phyloP scores from a whole-genome alignment of 2,888 invertebrate species.

The Watsonalla binaria region DNA sequence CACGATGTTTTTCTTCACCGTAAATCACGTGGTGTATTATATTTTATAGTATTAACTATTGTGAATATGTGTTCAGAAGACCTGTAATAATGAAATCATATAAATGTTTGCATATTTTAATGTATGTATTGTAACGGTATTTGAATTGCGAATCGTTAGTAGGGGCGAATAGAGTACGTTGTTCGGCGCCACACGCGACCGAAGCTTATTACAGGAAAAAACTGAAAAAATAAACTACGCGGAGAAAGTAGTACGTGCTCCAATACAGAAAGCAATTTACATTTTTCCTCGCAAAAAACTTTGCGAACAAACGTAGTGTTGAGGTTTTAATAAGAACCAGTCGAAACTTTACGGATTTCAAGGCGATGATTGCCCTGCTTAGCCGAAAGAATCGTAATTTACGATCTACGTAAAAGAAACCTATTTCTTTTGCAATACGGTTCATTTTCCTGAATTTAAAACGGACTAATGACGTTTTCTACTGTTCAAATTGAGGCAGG shows the following conservation, averaged over 20 bases:
- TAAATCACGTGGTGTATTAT: too few species aligned
- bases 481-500: slow-evolving; percentile 8
- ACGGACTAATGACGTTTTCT: slow-evolving; percentile 11
- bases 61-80: too few species aligned
- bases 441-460: slow-evolving; percentile 10
- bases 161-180: slow-evolving; percentile 24
- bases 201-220: slow-evolving; percentile 37
- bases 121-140: background rate
- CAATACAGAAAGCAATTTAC: slow-evolving; percentile 43
- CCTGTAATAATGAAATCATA: too few species aligned
- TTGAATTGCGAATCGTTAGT: slow-evolving; percentile 7
- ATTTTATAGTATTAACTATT: too few species aligned
- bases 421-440: slow-evolving; percentile 10
- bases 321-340: slow-evolving; percentile 36
- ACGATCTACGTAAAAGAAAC: slow-evolving; percentile 12
- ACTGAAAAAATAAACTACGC: slow-evolving; percentile 78
- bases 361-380: slow-evolving; percentile 33
- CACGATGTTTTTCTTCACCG: too few species aligned
- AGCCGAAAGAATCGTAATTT: slow-evolving; percentile 22
- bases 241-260: slow-evolving; percentile 28
- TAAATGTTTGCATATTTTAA: too few species aligned
- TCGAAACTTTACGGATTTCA: slow-evolving; percentile 31
- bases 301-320: slow-evolving; percentile 28
- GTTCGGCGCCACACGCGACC: slow-evolving; percentile 44
- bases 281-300: slow-evolving; percentile 34